Evolutionary conservation across 1,140 invertebrate genomes (phyloP).

Genomic region (Druon quercuslanigerum): DNA sequence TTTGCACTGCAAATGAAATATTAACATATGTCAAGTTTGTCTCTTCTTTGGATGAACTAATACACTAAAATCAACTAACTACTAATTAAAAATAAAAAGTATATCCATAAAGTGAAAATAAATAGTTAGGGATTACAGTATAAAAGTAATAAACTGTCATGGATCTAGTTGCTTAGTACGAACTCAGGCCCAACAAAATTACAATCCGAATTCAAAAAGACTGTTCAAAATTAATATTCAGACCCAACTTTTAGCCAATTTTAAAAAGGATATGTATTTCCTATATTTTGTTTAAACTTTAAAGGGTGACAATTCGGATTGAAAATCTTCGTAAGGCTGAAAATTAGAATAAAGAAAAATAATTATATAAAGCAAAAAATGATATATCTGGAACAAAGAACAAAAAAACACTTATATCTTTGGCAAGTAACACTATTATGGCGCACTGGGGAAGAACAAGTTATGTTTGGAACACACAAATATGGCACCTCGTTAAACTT

Average conservation of each 20-base stretch:
- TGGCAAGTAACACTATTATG: conserved; percentile 1
- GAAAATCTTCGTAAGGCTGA: neutral
- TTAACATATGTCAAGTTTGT: conserved; percentile 15
- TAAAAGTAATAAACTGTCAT: conserved; percentile 25
- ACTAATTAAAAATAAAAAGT: neutral
- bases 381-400: neutral
- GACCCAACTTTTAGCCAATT: too few species aligned
- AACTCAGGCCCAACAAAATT: too few species aligned
- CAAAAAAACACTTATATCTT: conserved; percentile 33
- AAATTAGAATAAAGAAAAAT: neutral
- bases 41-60: conserved; percentile 15
- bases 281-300: too few species aligned
- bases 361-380: neutral
- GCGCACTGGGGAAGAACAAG: conserved; percentile 2
- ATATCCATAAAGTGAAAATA: neutral
- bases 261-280: too few species aligned
- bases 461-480: conserved; percentile 17
- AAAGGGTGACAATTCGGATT: neutral
- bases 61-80: conserved; percentile 12
- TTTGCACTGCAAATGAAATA: neutral
- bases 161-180: neutral
- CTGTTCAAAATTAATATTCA: too few species aligned
- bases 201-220: neutral
- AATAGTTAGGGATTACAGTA: neutral
- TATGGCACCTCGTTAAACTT: conserved; percentile 16